Conservation (phyloP, 2,113 vertebrate genomes). For the Equus quagga region DNA sequence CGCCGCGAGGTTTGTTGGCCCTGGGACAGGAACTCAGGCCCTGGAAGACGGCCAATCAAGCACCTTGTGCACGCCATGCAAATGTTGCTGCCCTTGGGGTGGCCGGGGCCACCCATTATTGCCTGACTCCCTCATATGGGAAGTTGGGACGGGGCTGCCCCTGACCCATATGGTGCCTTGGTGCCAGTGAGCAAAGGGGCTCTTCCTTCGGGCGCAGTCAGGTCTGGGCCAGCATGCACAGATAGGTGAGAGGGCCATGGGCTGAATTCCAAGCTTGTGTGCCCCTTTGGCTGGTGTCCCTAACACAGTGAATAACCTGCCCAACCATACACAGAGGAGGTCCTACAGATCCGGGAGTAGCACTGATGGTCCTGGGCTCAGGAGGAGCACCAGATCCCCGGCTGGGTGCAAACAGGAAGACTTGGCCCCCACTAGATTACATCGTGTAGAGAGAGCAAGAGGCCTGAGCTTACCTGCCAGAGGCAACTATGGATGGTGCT, state of each 20-base stretch:
- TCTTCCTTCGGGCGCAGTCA: accelerated
- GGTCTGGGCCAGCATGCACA: not conserved
- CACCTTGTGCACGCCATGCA: accelerated
- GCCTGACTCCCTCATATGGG: not conserved
- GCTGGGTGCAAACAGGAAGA: not conserved
- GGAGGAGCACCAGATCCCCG: not conserved
- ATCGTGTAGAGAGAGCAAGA: not conserved
- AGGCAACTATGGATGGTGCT: accelerated
- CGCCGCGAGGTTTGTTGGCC: not conserved
- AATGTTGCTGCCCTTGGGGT: not conserved
- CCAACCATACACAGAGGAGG: not conserved
- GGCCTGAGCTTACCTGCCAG: not conserved
- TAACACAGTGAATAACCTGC: no score
- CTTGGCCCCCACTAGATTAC: accelerated
- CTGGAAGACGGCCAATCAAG: accelerated
- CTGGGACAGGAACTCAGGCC: not conserved
- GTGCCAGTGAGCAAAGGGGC: not conserved
- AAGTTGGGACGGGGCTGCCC: not conserved
- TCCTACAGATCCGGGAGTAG: not conserved
- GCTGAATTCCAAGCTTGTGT: not conserved
- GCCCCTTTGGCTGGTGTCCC: not conserved
- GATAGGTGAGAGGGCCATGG: accelerated
- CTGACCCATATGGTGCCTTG: not conserved
- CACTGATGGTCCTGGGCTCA: not conserved
- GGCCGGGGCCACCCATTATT: accelerated